Evolutionary conservation across 2,113 vertebrate species (phyloP).

Genomic region (Atherinomorus stipes): DNA sequence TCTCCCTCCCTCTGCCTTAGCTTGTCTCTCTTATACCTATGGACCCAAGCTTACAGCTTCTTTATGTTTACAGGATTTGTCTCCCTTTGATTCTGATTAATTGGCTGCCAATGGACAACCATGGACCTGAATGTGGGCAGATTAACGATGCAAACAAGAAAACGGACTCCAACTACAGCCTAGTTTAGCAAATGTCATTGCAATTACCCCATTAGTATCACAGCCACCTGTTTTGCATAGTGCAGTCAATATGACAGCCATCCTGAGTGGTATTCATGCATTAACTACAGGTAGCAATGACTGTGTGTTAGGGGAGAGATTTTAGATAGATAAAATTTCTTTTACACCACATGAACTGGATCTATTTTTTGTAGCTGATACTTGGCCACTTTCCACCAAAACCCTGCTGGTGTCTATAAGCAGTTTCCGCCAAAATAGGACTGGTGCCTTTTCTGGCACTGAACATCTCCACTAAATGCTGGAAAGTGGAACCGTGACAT

Average conservation of each 20-base stretch:
- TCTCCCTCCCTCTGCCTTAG: constrained; percentile 27
- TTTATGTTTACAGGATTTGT: constrained; percentile 66
- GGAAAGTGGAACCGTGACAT: too few species aligned
- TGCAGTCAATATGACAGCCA: neutral
- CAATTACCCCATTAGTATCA: constrained; percentile 2
- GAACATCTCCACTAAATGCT: too few species aligned
- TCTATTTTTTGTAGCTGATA: neutral
- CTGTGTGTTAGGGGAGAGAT: neutral
- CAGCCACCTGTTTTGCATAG: neutral
- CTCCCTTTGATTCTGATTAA: constrained; percentile 68
- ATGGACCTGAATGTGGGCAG: constrained; percentile 18
- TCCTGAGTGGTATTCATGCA: neutral
- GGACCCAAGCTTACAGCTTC: constrained; percentile 27
- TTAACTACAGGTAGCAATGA: neutral
- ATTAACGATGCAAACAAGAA: constrained; percentile 22
- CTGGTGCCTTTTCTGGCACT: too few species aligned
- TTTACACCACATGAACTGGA: neutral
- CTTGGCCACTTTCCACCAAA: neutral
- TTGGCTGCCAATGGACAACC: constrained; percentile 42
- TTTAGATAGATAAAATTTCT: neutral
- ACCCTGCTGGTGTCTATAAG: neutral
- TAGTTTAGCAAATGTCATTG: constrained; percentile 13
- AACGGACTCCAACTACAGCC: constrained; percentile 21
- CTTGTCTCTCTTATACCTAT: constrained; percentile 45
- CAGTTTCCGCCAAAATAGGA: neutral